Evolutionary conservation across 1,140 invertebrate genomes (phyloP), one percentile per base, ranked within the genome.

Genomic region (Polypedilum vanderplanki): DNA sequence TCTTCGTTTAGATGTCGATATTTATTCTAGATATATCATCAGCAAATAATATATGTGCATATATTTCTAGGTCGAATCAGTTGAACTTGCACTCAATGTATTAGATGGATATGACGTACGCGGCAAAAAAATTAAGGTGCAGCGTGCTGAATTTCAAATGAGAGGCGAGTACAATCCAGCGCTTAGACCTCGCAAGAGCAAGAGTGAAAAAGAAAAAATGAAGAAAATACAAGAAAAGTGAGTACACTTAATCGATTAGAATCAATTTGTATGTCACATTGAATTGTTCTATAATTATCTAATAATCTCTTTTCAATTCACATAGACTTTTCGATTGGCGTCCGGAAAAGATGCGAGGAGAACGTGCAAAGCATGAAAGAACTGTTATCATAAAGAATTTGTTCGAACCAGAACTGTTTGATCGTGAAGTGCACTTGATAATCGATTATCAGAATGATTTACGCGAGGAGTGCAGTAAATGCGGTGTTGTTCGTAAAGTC

Each of bases 101-200:
- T 82, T 99, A 18, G 98, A 99, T 87, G 97, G 94, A 0, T 92
- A 87, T 79, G 87, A 92, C 77, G 81, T 91, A 22, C 88, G 92
- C 79, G 94, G 90, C 0, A 88, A 94, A 46, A 93, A 89, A 75
- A 86, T 96, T 12, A 89, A 89, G 76, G 97, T 99, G 0, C 95
- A 99, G 84, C 86, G 90, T 78, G 98, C 98, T 0, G 91, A 94
- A 79, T 99, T 99, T 81, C 89, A 97, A 81, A 85, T 97, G 86
- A 98, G 98, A 83, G 98, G 98, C 12, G 86, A 92, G 73, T 99
- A 95, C 83, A 94, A 99, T 87, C 96, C 98, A 9, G 88, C 87
- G 0, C 87, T 96, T 57, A 98, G 98, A 83, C 97, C 95, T 2
- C 96, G 94, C 81, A 93, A 93, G 80, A 96, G 92, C 80, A 91